Conservation (phyloP, 37 sponge, comb jelly and placozoan species). For the Geodia barretti region DNA sequence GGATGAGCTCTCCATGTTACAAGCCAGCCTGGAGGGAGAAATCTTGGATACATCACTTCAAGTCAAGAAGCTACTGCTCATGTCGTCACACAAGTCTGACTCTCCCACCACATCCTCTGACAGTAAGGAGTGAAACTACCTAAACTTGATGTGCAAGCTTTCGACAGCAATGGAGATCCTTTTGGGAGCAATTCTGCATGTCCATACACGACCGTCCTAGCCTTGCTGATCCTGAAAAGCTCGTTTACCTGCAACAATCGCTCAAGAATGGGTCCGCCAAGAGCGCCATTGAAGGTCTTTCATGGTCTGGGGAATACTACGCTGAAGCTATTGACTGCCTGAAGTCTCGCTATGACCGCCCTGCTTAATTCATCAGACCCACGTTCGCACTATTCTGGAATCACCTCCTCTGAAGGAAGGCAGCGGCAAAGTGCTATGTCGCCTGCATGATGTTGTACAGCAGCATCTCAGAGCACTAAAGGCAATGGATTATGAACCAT, state of each 20-base stretch:
- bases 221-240: conserved; percentile 9
- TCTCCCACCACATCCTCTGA: not conserved
- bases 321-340: conserved; percentile 17
- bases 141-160: conserved; percentile 6
- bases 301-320: conserved; percentile 19
- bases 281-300: conserved; percentile 12
- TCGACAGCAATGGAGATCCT: conserved; percentile 28
- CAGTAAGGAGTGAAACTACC: conserved; percentile 14
- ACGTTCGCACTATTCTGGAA: conserved; percentile 19
- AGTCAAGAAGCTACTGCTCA: not conserved
- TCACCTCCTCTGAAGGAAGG: conserved; percentile 11
- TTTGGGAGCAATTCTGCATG: conserved; percentile 25
- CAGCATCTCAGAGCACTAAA: conserved; percentile 32
- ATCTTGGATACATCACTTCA: conserved; percentile 5
- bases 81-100: conserved; percentile 1
- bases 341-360: conserved; percentile 17
- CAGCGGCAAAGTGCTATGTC: conserved; percentile 16
- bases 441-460: conserved; percentile 8
- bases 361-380: conserved; percentile 17
- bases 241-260: conserved; percentile 21
- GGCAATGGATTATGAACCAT: conserved; percentile 20
- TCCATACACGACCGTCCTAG: conserved; percentile 18
- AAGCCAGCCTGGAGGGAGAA: not conserved
- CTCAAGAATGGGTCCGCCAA: conserved; percentile 28
- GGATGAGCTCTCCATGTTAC: not conserved